Conservation (phyloP, 2,797 vertebrate species). For the Scolopax bukidnonensis region DNA sequence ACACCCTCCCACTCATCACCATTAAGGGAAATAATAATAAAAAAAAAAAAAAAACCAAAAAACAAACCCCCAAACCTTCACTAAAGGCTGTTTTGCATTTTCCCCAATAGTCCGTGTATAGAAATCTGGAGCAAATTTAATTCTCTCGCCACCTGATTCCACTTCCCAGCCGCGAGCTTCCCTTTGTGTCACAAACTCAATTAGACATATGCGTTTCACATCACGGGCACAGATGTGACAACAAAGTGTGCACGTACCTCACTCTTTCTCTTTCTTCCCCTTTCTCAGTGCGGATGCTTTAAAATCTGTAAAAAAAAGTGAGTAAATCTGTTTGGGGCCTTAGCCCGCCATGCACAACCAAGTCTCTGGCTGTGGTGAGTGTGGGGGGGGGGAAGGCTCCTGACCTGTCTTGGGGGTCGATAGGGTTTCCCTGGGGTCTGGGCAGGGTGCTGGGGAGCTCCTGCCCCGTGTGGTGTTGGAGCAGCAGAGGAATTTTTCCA, state of each 20-base stretch:
- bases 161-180: constrained; percentile 68
- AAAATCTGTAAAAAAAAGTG: neutral
- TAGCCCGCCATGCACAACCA: neutral
- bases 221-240: constrained; percentile 60
- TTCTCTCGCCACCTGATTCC: constrained; percentile 77
- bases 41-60: neutral
- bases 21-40: neutral
- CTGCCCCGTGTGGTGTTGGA: accelerated
- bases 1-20: constrained; percentile 62
- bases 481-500: constrained; percentile 54
- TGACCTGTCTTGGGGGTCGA: neutral
- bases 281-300: neutral
- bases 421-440: neutral
- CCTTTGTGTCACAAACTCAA: constrained; percentile 77
- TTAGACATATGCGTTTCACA: constrained; percentile 68
- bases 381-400: neutral
- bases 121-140: constrained; percentile 76
- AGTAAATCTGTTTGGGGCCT: neutral
- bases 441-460: neutral
- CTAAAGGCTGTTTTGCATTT: constrained; percentile 70
- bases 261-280: neutral
- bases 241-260: neutral
- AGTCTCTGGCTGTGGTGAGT: neutral
- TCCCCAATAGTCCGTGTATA: constrained; percentile 64
- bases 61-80: neutral